Percentiles rank a stretch among this genome's conserved stretches.
Conservation (phyloP, 2,888 invertebrate species). For the Agonopterix subpropinquella region DNA sequence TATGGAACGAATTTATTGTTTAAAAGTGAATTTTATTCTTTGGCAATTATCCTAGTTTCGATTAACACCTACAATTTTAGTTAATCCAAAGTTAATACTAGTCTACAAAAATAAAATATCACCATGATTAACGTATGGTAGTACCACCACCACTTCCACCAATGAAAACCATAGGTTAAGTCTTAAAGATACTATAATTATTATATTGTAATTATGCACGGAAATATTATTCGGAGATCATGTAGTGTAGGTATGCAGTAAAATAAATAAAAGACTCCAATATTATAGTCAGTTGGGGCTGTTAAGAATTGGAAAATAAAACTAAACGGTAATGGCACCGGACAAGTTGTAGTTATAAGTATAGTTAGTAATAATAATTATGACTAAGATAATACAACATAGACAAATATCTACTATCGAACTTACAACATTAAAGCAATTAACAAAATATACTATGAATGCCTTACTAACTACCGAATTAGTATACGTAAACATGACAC, state of each 20-base stretch:
- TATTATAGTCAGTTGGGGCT: no score
- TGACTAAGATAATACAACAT: background rate
- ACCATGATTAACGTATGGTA: background rate
- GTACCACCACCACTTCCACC: background rate
- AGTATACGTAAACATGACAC: no score
- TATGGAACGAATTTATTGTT: background rate
- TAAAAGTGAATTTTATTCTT: conserved; percentile 5
- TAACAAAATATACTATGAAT: background rate
- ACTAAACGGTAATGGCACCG: conserved; percentile 1
- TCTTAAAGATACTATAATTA: background rate
- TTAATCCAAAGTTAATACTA: background rate
- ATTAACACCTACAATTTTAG: background rate
- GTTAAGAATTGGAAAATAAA: conserved; percentile 1
- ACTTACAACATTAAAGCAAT: background rate
- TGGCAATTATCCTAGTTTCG: conserved; percentile 7
- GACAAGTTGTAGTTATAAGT: background rate
- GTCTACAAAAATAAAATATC: conserved; percentile 5
- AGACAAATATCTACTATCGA: background rate
- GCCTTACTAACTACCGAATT: background rate
- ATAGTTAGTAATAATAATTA: background rate
- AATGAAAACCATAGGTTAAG: background rate
- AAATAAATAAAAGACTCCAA: no score
- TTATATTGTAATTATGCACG: no score
- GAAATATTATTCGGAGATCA: no score
- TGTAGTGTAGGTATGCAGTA: no score